A percentile compares a stretch with the other conserved stretches of the same genome.
Evolutionary conservation across 1,140 invertebrate genomes (phyloP).

Genomic region (Pentalonia nigronervosa): DNA sequence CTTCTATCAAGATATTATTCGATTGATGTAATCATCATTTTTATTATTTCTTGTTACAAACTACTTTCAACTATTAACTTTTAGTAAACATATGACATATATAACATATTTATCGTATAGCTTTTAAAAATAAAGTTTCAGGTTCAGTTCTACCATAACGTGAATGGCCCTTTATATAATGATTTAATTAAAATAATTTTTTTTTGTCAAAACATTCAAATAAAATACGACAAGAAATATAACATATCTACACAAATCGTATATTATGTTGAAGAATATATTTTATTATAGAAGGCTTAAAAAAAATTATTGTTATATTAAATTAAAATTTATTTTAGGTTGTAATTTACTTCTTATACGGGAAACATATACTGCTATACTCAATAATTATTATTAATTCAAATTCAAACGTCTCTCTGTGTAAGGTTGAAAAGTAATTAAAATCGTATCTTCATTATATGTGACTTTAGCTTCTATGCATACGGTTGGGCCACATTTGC

Average conservation of each 20-base stretch:
- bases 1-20: neutral
- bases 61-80: neutral
- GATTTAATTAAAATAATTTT: neutral
- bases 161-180: neutral
- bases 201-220: too few species aligned
- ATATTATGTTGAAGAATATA: neutral
- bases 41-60: neutral
- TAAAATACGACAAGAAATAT: too few species aligned
- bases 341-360: neutral
- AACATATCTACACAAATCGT: too few species aligned
- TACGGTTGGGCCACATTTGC: neutral
- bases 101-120: neutral
- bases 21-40: neutral
- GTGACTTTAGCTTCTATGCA: neutral
- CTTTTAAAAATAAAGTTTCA: neutral
- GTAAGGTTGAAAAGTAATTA: neutral
- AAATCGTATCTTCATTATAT: neutral
- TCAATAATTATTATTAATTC: neutral
- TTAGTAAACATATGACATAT: neutral
- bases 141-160: neutral
- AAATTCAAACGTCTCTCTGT: neutral
- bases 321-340: neutral
- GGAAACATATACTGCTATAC: neutral
- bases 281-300: neutral
- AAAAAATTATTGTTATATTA: neutral